phyloP scores from a whole-genome alignment of 2,888 invertebrate species.

The Creontiades dilutus region DNA sequence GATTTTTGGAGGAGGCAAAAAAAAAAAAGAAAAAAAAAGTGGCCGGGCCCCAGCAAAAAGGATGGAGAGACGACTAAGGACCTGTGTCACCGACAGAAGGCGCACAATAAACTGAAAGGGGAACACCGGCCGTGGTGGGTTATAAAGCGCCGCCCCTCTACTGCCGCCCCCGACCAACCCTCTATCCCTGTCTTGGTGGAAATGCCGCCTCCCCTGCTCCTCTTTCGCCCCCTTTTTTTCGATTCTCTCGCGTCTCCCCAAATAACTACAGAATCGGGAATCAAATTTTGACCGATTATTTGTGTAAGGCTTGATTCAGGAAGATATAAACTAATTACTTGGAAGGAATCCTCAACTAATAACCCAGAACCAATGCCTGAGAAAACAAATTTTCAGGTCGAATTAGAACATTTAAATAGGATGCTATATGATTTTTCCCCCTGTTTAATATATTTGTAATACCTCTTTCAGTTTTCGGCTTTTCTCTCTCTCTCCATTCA shows the following conservation, averaged over 20 bases:
- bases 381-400: no score
- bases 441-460: no score
- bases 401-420: no score
- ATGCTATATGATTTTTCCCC: no score
- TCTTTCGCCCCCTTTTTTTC: slow-evolving; percentile 26
- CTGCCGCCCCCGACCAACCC: slow-evolving; percentile 38
- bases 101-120: slow-evolving; percentile 68
- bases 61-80: not conserved
- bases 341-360: no score
- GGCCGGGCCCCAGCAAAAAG: not conserved
- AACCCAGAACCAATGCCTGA: no score
- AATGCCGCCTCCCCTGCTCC: not conserved
- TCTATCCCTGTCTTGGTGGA: not conserved
- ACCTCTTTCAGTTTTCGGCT: no score
- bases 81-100: slow-evolving; percentile 56
- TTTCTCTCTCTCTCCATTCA: no score
- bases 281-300: not conserved
- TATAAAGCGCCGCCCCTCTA: slow-evolving; percentile 64
- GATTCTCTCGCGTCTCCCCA: not conserved
- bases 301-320: no score
- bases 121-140: slow-evolving; percentile 58
- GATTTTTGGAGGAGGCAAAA: not conserved
- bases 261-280: not conserved
- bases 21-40: not conserved
- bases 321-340: no score